A percentile compares a stretch with the other conserved stretches of the same genome.
These are phyloP conservation scores for Oreocharis arfaki DNA, from an alignment of 2,113 vertebrate genomes.

Conservation along the genomic window DNA sequence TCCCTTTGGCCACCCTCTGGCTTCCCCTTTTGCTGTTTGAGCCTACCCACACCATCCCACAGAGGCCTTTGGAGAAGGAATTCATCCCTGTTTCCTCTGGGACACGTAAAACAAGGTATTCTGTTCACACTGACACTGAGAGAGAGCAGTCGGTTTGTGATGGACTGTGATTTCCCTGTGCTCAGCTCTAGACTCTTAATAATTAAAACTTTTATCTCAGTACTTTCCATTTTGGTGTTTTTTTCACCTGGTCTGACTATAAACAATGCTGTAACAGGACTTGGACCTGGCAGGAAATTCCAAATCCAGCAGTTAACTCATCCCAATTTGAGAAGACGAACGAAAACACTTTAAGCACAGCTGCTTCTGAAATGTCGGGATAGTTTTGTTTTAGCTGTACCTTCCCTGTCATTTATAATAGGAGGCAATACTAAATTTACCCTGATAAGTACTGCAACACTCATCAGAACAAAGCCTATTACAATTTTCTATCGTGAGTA, in stretches of 20 bases:
- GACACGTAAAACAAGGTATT: not conserved
- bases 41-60: not conserved
- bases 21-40: not conserved
- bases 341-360: not conserved
- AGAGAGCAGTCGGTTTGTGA: not conserved
- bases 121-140: not conserved
- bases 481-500: not conserved
- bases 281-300: not conserved
- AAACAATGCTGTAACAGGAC: not conserved
- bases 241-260: not conserved
- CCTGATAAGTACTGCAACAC: not conserved
- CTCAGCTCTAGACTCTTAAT: not conserved
- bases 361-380: not conserved
- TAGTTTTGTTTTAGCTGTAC: not conserved
- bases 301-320: not conserved
- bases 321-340: not conserved
- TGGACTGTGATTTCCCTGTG: not conserved
- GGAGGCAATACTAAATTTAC: not conserved
- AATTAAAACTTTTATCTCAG: constrained; percentile 20
- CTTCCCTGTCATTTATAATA: not conserved
- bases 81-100: not conserved
- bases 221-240: not conserved
- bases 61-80: not conserved
- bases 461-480: not conserved
- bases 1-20: not conserved